phyloP scores from a whole-genome alignment of 1,140 invertebrate genomes.

The Condylostylus longicornis region DNA sequence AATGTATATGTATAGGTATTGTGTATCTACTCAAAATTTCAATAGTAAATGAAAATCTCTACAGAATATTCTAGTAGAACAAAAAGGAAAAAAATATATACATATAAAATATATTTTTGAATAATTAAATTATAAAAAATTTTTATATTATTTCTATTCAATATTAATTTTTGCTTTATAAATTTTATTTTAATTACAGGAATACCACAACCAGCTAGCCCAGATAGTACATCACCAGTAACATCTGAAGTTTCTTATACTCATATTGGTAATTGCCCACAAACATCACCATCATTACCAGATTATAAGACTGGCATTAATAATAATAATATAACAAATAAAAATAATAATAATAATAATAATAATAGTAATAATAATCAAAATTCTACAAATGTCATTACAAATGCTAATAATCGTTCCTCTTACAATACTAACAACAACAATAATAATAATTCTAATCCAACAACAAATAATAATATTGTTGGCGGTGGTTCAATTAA shows the following conservation, averaged over 20 bases:
- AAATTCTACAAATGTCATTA: not conserved
- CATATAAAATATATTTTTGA: too few relatives aligned
- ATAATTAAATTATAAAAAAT: too few relatives aligned
- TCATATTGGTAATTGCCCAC: constrained; percentile 31
- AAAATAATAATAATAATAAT: constrained; percentile 1
- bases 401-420: constrained; percentile 6
- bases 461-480: constrained; percentile 3
- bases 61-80: too few relatives aligned
- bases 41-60: too few relatives aligned
- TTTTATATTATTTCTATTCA: too few relatives aligned
- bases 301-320: constrained; percentile 24
- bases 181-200: constrained; percentile 6
- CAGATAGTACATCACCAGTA: constrained; percentile 66
- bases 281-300: constrained; percentile 26
- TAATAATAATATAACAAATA: constrained; percentile 6
- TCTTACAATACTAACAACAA: not conserved
- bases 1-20: too few relatives aligned
- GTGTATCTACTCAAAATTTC: too few relatives aligned
- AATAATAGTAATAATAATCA: not conserved
- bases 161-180: too few relatives aligned
- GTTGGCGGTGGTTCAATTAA: constrained; percentile 13
- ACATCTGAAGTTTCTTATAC: constrained; percentile 54
- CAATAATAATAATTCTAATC: not conserved
- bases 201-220: constrained; percentile 52
- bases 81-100: too few relatives aligned